Evolutionary conservation across 2,888 invertebrate genomes (phyloP).

Genomic region (Abrostola triplasia): DNA sequence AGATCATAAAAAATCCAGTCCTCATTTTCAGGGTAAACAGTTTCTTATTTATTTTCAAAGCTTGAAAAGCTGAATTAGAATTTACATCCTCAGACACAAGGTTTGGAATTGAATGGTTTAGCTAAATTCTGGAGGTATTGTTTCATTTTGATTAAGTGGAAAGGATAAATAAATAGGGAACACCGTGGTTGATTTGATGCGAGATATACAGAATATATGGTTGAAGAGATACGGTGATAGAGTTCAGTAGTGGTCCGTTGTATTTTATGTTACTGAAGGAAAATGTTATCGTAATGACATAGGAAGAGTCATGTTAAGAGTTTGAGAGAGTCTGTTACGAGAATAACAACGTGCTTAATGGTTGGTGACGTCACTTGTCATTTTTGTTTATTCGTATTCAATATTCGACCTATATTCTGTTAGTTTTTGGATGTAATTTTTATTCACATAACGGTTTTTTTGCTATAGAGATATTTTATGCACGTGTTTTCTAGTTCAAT

Average conservation of each 20-base stretch:
- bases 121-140: constrained; percentile 49
- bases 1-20: constrained; percentile 52
- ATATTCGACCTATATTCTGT: too few relatives aligned
- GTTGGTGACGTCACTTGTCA: background rate
- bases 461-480: too few relatives aligned
- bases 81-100: constrained; percentile 31
- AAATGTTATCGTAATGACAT: constrained; percentile 15
- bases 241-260: constrained; percentile 25
- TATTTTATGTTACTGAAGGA: constrained; percentile 28
- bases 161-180: constrained; percentile 60
- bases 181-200: constrained; percentile 65
- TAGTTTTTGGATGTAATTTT: too few relatives aligned
- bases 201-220: constrained; percentile 70
- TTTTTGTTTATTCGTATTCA: too few relatives aligned
- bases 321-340: constrained; percentile 15
- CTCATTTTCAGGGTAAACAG: constrained; percentile 51
- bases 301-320: background rate
- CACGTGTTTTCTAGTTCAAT: too few relatives aligned
- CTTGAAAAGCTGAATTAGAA: constrained; percentile 19
- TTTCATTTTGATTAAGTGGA: constrained; percentile 65
- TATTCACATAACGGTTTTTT: too few relatives aligned
- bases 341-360: background rate
- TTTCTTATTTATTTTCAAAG: constrained; percentile 51
- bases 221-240: constrained; percentile 56
- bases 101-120: constrained; percentile 30